These are phyloP conservation scores for Heliornis fulica DNA, from an alignment of 2,113 vertebrate genomes.

Conservation along the genomic window DNA sequence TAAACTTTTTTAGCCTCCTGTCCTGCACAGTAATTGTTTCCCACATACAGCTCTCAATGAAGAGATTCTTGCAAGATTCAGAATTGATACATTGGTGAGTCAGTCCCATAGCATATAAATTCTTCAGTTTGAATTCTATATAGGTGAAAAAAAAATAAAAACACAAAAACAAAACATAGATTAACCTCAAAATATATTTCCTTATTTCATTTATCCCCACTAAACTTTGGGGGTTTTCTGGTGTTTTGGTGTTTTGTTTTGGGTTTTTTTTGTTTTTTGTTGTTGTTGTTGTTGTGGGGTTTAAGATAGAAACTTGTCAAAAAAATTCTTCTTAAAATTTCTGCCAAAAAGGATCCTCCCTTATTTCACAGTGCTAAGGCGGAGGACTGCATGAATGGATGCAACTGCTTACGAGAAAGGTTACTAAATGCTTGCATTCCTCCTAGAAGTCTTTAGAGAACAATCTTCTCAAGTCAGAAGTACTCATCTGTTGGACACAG, in stretches of 20 bases:
- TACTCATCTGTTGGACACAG: neutral
- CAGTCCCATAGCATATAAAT: neutral
- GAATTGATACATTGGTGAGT: neutral
- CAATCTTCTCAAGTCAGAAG: neutral
- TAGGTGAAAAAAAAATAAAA: neutral
- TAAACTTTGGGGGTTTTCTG: neutral
- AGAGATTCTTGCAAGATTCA: neutral
- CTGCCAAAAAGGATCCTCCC: neutral
- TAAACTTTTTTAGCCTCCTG: neutral
- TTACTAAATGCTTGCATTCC: neutral
- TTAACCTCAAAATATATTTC: neutral
- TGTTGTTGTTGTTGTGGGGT: too few relatives aligned
- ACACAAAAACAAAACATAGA: neutral
- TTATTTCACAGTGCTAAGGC: neutral
- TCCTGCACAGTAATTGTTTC: neutral
- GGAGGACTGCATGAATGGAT: neutral
- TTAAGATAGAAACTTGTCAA: neutral
- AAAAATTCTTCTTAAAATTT: neutral
- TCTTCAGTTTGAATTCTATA: neutral
- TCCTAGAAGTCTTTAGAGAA: neutral
- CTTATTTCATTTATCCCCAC: neutral
- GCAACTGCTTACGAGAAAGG: neutral
- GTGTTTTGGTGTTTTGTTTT: too few relatives aligned
- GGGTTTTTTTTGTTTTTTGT: neutral
- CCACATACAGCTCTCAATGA: neutral